Base-by-base conservation (phyloP, 2,797 vertebrate species). In the Discoglossus pictus region DNA sequence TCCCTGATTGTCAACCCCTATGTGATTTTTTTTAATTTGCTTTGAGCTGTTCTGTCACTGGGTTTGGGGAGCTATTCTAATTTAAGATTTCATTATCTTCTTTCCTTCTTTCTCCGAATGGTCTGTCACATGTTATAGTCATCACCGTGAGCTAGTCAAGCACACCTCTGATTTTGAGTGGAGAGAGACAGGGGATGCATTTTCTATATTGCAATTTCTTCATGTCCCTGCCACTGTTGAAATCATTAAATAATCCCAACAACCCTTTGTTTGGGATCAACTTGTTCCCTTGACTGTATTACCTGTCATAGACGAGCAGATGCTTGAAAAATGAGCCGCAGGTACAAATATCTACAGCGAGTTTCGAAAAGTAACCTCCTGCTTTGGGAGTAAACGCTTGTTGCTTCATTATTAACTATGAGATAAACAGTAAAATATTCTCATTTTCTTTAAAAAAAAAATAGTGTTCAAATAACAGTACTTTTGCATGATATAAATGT, bases 11-110 rank as follows among this genome's bases (percentile, higher is more conserved):
- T 55, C 65, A 77, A 69, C 13, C 23, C 34, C 8, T 68, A 52
- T 55, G 13, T 73, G 71, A 52, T 0, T 34, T 59, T 31, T 64
- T 36, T 47, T 47, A 44, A 77, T 76, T 79, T 78, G 25, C 67
- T 74, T 52, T 74, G 48, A 83, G 63, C n/a, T 3, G 6, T 56
- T 53, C 55, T 82, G 64, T 77, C 75, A 77, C 46, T 9, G 34
- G 72, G 40, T 65, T 84, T 79, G 44, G 70, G 56, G 77, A 74
- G 63, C 64, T 78, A 74, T 81, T 86, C 72, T 81, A 78, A 84
- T 85, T 79, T 80, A 75, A 75, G 64, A 73, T 81, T 86, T 82
- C 51, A 68, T 87, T 82, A 78, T 68, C 10, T 16, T 75, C 47
- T 67, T 77, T 81, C 59, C 58, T 78, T 83, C 72, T 79, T 27